Percentiles rank a stretch among this genome's conserved stretches.
Evolutionary conservation across 2,113 vertebrate species (phyloP).

Genomic region (Oryctolagus cuniculus): mOryCun1.1 NC_091453.1:108671501-108672000

Average conservation of each 20-base stretch:
- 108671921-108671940: conserved; percentile 73
- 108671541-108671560: conserved; percentile 42
- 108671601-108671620: not conserved
- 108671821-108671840: not conserved
- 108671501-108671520: not conserved
- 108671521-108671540: not conserved
- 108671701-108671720: conserved; percentile 64
- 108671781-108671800: not conserved
- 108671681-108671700: conserved; percentile 62
- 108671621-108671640: conserved; percentile 63
- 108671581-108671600: not conserved
- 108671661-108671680: conserved; percentile 68
- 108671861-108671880: conserved; percentile 66
- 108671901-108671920: conserved; percentile 67
- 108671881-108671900: conserved; percentile 18
- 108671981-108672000: conserved; percentile 69
- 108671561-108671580: conserved; percentile 34
- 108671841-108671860: conserved; percentile 26
- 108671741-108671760: not conserved
- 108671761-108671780: not conserved
- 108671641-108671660: conserved; percentile 63
- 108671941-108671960: conserved; percentile 65
- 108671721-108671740: conserved; percentile 25
- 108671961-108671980: conserved; percentile 78
- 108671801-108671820: too few species aligned